phyloP scores from a whole-genome alignment of 2,113 vertebrate genomes.

The Hyla sarda region DNA sequence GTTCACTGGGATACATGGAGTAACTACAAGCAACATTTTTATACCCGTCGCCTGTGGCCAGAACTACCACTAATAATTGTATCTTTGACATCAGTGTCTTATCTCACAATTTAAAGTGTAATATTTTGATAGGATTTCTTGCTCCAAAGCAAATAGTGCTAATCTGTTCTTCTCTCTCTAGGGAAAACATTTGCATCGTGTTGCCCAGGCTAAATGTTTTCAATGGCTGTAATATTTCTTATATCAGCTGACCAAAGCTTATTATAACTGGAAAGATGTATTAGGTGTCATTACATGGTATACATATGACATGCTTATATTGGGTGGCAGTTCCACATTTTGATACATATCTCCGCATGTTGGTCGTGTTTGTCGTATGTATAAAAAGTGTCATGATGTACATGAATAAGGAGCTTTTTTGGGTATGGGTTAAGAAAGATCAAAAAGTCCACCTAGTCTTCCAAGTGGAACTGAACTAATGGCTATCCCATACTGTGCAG shows the following conservation, averaged over 20 bases:
- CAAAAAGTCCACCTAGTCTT: background rate
- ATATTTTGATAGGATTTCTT: constrained; percentile 1
- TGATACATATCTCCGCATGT: background rate
- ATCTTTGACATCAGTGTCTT: background rate
- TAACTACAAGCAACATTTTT: background rate
- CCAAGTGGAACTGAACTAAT: background rate
- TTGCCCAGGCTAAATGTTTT: background rate
- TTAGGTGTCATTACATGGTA: background rate
- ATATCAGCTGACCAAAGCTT: background rate
- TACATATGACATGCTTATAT: background rate
- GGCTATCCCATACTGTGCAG: background rate
- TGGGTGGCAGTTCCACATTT: background rate
- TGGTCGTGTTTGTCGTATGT: background rate
- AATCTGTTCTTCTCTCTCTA: background rate
- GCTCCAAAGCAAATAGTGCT: background rate
- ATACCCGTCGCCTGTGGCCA: too few species aligned
- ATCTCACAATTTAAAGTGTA: background rate
- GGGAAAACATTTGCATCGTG: background rate
- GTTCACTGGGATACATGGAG: background rate
- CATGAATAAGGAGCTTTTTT: background rate
- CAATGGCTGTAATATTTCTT: background rate
- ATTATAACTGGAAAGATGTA: too few species aligned
- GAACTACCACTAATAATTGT: background rate
- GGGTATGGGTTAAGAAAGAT: background rate
- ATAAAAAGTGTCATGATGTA: background rate